Base-by-base conservation (phyloP, 2,888 invertebrate species). In the Agrotis segetum region DNA sequence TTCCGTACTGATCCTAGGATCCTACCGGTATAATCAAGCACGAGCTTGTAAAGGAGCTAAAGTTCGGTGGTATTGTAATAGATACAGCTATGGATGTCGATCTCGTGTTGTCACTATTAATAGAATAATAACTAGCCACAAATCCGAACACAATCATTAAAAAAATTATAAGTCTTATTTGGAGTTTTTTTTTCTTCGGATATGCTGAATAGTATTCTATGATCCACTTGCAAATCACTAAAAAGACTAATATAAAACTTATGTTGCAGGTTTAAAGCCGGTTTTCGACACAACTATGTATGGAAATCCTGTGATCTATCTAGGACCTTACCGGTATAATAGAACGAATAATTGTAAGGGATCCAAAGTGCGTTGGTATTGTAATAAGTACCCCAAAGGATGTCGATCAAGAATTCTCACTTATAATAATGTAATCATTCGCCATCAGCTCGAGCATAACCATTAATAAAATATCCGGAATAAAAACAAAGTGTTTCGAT, bases 51-150 rank as follows among this genome's bases (percentile, higher is more conserved):
- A 44, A 9, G 88, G 88, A 0, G 13, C 71, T 2, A 84, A 86
- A 71, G 74, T 82, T 0, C 64, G 78, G 1, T 87, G 86, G 87
- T 79, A 76, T 7, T 87, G 87, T 58, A 79, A 58, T 49, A 13
- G 19, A 60, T 4, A 1, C 16, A 1, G 71, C 49, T 49, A 11
- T 19, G n/a, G 75, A 16, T 83, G 83, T 53, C 66, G 72, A 49
- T 72, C 84, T 11, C 58, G 56, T 5, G 60, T 83, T 7, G 60
- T 70, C 1, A 83, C 84, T 9, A 1, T 78, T 9, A 65, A 83
- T 14, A 55, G 71, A 29, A 19, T 53, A 3, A 74, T 71, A 21
- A 40, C 64, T 16, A 24, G 14, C 2, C 71, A 74, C 21, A 71
- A 4, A 29, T 64, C 55, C 21, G 74, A 74, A 14, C 74, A 71